Base-by-base conservation (phyloP, 2,797 vertebrate species). In the Labroides dimidiatus region DNA sequence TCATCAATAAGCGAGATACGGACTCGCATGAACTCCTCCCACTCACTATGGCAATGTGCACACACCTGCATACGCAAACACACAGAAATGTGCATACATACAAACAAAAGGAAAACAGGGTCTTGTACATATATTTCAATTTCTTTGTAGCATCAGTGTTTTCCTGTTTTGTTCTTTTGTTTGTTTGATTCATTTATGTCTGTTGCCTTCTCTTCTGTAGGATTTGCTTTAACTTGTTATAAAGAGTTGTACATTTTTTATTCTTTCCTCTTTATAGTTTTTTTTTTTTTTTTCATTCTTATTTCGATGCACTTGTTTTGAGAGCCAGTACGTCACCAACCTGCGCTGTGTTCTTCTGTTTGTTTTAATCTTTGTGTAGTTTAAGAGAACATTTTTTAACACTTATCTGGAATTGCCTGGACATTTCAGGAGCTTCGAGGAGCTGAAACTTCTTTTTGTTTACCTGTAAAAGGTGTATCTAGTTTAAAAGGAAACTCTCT, bases 111-210 rank as follows among this genome's bases (percentile, higher is more conserved):
- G 96, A 96, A 96, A 98, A 99, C 97, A 99, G 97, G 97, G 98
- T 99, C 96, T 96, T 96, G 97, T 98, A 97, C 95, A 98, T 97
- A 98, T 93, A 96, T 96, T 96, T 96, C 93, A 91, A 95, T 97
- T 97, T 96, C 90, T 98, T 97, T 97, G 96, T 98, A 97, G 95
- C 97, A 97, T 97, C 95, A 93, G 95, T 95, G 94, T 97, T 96
- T 96, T 96, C 95, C 95, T 95, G 94, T 97, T 93, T 82, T 77
- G 78, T 89, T 91, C 56, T 86, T 64, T 88, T 72, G 61, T 94
- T 94, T 80, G 77, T 87, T 94, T 93, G 72, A 71, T 79, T 89
- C 75, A 72, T n/a, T 84, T 78, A 85, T 81, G 78, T 91, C 69
- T 77, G 79, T 87, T 91, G 87, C 87, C 95, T 92, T 92, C 81